Base-by-base conservation (phyloP, 2,888 invertebrate genomes). In the Eupithecia tripunctaria region DNA sequence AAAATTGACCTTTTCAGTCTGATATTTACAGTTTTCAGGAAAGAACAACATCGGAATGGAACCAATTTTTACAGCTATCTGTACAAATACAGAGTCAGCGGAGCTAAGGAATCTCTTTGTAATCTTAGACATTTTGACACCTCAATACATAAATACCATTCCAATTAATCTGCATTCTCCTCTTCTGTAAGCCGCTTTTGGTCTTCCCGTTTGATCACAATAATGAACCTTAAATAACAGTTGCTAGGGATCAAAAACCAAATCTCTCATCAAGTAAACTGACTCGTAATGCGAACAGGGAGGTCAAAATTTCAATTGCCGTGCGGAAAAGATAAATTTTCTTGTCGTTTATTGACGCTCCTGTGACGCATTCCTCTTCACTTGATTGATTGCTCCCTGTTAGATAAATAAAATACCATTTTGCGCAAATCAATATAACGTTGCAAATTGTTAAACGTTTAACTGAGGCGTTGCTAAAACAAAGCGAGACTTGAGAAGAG, bases 221-320 rank as follows among this genome's bases (percentile, higher is more conserved):
- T 63, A 32, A 36, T 63, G 63, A 63, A 21, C 38, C 14, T 63
- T 63, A 36, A 63, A 63, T 63, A 63, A 36, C 36, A n/a, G 25
- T 15, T n/a, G 38, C 21, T 63, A 38, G 12, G 38, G 38, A 64
- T 64, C 25, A 64, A 64, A 64, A 29, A 21, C 6, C 15, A 38
- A 64, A 38, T 41, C 32, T 36, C 63, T 21, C 41, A 21, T 38
- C 25, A 51, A 56, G 41, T 36, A 56, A 62, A 36, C 15, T 66
- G 64, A 64, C 69, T 51, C 21, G 51, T 51, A 70, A 70, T 67
- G 60, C 36, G 10, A 70, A 67, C 67, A 64, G 72, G 64, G 79
- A 85, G 85, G 86, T 85, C 83, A 79, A 88, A 89, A 89, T 88
- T 90, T 89, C 90, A 92, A 91, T 91, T 90, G 91, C 89, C 90